Evolutionary conservation across 2,113 vertebrate species (phyloP), one percentile per base, ranked within the genome.

Genomic region (Puffinus mauretanicus): DNA sequence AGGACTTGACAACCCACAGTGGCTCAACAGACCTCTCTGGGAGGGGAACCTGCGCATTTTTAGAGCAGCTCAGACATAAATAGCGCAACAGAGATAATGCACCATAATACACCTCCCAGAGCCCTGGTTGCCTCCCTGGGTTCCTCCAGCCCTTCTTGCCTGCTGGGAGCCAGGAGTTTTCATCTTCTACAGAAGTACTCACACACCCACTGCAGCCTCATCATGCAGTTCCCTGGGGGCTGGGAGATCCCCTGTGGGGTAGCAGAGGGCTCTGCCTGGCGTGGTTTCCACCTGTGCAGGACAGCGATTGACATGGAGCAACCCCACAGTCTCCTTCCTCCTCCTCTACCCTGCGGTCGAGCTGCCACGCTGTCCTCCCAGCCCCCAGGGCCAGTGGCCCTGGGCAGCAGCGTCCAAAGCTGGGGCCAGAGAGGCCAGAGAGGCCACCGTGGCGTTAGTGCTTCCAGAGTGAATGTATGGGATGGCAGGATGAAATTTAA

Each of bases 201-300:
- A 18, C 34, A 71, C 8, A 24, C 32, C 12, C n/a, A 12, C 62
- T 62, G 40, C 58, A 86, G 78, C 36, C 51, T 32, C 49, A 64
- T 11, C 0, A 0, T 17, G 42, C 42, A 42, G 24, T 44, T 60
- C 32, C n/a, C 29, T 22, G 62, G 11, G 7, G 13, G 9, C 83
- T 29, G 0, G 10, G 32, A 60, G n/a, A 58, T 49, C 13, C 29
- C 29, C 10, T 0, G 0, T 7, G 13, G 25, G 17, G 5, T 65
- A 47, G 27, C 58, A 85, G 40, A 67, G 27, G 15, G 16, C 57
- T 76, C 55, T 80, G 55, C 40, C 51, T 81, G 34, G 10, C 16
- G 16, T 47, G n/a, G 22, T 54, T 73, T 54, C 36, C 69, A 65
- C 8, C 55, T 62, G 24, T 30, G n/a, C 42, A 62, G 78, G 46